phyloP scores from a whole-genome alignment of 2,888 invertebrate genomes.

The Nemotelus nigrinus region DNA sequence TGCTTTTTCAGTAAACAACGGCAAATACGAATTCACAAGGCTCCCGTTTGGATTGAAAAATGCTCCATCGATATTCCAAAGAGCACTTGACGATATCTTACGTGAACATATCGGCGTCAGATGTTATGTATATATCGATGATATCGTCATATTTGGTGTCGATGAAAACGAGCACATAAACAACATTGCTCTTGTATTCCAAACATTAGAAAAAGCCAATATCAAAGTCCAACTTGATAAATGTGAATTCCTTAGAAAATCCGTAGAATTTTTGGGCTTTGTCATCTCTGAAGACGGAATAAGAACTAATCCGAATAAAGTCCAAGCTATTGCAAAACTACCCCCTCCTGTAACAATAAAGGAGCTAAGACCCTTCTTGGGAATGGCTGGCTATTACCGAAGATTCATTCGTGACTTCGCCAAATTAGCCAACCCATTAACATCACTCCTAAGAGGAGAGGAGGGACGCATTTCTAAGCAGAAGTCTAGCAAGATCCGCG shows the following conservation, averaged over 20 bases:
- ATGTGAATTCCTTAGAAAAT: slow-evolving; percentile 5
- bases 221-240: slow-evolving; percentile 23
- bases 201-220: slow-evolving; percentile 7
- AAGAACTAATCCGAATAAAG: slow-evolving; percentile 21
- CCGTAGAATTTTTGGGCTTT: slow-evolving; percentile 28
- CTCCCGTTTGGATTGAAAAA: slow-evolving; percentile 21
- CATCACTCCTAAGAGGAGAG: slow-evolving; percentile 22
- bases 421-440: not conserved
- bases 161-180: not conserved
- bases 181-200: slow-evolving; percentile 5
- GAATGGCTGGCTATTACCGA: slow-evolving; percentile 5
- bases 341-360: slow-evolving; percentile 18
- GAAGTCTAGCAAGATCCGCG: not conserved
- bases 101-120: slow-evolving; percentile 10
- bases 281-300: slow-evolving; percentile 25
- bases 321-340: slow-evolving; percentile 24
- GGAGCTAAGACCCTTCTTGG: slow-evolving; percentile 4
- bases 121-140: slow-evolving; percentile 22
- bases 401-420: not conserved
- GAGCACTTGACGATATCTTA: slow-evolving; percentile 22
- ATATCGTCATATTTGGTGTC: slow-evolving; percentile 13
- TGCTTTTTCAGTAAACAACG: slow-evolving; percentile 30
- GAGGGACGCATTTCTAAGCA: slow-evolving; percentile 5
- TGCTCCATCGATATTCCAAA: slow-evolving; percentile 19
- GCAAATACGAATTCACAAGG: slow-evolving; percentile 31